Conservation (phyloP, 1,140 invertebrate species). For the Bathynomus jamesi region DNA sequence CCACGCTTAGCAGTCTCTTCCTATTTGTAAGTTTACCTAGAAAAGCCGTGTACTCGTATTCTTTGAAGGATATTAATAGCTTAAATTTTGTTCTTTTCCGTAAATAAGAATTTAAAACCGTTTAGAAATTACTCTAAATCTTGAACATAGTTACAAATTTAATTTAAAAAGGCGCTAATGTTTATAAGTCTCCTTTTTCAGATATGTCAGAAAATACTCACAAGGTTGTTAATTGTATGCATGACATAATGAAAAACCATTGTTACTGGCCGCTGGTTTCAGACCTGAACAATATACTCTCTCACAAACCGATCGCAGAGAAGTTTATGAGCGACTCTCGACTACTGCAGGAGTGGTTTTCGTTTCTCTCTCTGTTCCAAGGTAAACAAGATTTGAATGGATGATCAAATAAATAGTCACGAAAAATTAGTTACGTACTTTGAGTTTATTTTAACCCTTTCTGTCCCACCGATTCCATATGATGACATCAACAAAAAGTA, state of each 20-base stretch:
- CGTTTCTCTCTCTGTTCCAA: constrained; percentile 88
- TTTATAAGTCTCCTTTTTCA: constrained; percentile 40
- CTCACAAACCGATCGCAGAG: constrained; percentile 78
- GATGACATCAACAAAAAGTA: too few relatives aligned
- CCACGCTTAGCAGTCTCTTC: too few relatives aligned
- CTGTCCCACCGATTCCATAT: too few relatives aligned
- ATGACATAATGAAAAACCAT: constrained; percentile 90
- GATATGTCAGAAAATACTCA: constrained; percentile 73
- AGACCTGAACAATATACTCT: constrained; percentile 94
- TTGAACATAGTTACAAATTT: neutral
- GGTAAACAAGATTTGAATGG: constrained; percentile 48
- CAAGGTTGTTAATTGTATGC: constrained; percentile 84
- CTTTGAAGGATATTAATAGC: neutral
- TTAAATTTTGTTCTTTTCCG: neutral
- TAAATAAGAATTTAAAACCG: neutral
- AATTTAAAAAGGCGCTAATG: neutral
- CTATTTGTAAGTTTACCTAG: too few relatives aligned
- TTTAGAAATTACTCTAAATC: neutral
- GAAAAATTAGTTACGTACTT: too few relatives aligned
- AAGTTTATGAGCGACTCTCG: constrained; percentile 79
- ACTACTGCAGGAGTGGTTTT: constrained; percentile 88
- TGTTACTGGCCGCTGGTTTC: constrained; percentile 97
- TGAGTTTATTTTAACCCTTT: too few relatives aligned
- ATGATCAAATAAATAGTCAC: too few relatives aligned
- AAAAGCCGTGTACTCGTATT: neutral